Base-by-base conservation (phyloP, 1,140 invertebrate genomes). In the Odontomachus brunneus region DNA sequence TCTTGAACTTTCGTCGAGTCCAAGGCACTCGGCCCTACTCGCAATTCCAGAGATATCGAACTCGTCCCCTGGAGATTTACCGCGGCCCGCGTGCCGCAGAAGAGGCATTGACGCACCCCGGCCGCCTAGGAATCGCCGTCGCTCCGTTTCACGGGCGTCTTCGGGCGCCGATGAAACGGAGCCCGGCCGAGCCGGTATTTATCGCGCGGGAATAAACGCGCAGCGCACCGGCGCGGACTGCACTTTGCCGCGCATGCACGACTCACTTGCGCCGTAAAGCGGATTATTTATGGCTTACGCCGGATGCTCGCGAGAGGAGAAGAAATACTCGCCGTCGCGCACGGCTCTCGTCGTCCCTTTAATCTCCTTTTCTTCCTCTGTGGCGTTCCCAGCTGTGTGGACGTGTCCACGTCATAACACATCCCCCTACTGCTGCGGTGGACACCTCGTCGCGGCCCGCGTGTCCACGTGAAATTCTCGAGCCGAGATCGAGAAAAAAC, bases 241-340 rank as follows among this genome's bases (percentile, higher is more conserved):
- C 83, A 84, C 55, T 85, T 85, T 85, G 29, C 49, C 57, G 65
- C 57, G 59, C 82, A 85, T 84, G 69, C 82, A 85, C 82, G 84
- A 85, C 51, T 84, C 73, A 84, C 73, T 69, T 53, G 24, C 66
- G 66, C 60, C 38, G 66, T 44, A 84, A 84, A 84, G 82, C 66
- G 60, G 65, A 84, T 84, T 85, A 86, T 86, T 86, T 84, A 86
- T 73, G 59, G 73, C 38, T 44, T 44, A 44, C 22, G 44, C n/a
- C 75, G 51, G 26, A 69, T 57, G 49, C 65, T 80, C 44, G 14
- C 59, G 38, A 71, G 65, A 71, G 75, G n/a, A n/a, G n/a, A n/a
- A 80, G 75, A 71, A 69, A 3, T 57, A 24, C 49, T 22, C 26
- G 51, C 48, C 75, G 75, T 38, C 38, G 3, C 1, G 3, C 9